phyloP scores from a whole-genome alignment of 2,113 vertebrate genomes.

The Phalacrocorax carbo region DNA sequence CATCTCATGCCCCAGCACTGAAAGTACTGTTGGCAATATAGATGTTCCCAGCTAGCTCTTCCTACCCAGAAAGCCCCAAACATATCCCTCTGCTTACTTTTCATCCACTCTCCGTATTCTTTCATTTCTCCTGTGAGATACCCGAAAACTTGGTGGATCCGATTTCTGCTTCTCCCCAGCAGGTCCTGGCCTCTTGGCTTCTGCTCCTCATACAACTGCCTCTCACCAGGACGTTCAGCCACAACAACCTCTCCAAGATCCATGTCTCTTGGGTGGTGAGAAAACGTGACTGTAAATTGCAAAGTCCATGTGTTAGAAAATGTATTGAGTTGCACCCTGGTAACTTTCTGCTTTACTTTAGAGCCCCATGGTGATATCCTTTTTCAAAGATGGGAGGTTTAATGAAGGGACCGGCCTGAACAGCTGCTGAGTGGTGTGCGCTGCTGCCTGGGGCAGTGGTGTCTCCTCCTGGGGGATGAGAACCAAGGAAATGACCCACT shows the following conservation, averaged over 20 bases:
- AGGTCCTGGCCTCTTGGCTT: not conserved
- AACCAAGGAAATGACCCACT: not conserved
- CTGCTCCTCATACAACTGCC: not conserved
- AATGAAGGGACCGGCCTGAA: not conserved
- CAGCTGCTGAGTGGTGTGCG: not conserved
- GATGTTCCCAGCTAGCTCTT: not conserved
- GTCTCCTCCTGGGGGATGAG: not conserved
- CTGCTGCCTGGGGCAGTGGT: not conserved
- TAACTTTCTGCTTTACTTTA: not conserved
- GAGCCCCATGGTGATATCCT: rapidly evolving
- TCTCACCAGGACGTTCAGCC: not conserved
- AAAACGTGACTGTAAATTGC: not conserved
- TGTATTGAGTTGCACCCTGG: not conserved
- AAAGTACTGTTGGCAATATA: not conserved
- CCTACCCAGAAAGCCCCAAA: not conserved
- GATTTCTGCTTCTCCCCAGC: not conserved
- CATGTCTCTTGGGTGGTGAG: constrained; percentile 30
- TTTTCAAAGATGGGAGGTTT: not conserved
- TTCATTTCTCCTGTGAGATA: constrained; percentile 77
- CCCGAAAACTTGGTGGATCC: constrained; percentile 17
- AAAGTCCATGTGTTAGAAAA: not conserved
- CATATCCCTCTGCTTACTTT: constrained; percentile 64
- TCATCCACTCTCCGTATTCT: constrained; percentile 73
- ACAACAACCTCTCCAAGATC: constrained; percentile 59
- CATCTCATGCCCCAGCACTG: rapidly evolving